Base-by-base conservation (phyloP, 2,797 vertebrate species). In the Sarcoramphus papa region DNA sequence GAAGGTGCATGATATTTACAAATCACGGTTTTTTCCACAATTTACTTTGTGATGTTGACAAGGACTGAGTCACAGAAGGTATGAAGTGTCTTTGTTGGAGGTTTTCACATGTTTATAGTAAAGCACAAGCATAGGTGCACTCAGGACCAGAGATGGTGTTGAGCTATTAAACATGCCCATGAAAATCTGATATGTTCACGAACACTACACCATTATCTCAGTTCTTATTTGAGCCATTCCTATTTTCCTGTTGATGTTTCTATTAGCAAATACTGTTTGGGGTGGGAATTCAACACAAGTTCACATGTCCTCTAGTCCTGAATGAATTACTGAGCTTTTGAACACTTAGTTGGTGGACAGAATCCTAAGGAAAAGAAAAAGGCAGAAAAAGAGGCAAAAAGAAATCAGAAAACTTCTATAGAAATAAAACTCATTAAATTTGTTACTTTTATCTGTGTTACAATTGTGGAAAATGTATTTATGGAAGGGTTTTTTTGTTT, bases 1-100 rank as follows among this genome's bases (percentile, higher is more conserved):
- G 88, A 93, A 93, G 17, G 30, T 69, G 27, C 20, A 41, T 74
- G 59, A 35, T 80, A 77, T 83, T 93, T 91, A 81, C 45, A 90
- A 74, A 90, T 92, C 24, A 78, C 25, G 50, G 8, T 5, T 85
- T 92, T 89, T 80, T n/a, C 64, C 37, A 60, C n/a, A 6, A 2
- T 78, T 88, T 81, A 30, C 28, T 85, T 72, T 10, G 16, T 65
- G 30, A 27, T 80, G n/a, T 77, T 93, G 88, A 72, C 65, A 75
- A 51, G 19, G 62, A 22, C 50, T 76, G 76, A 93, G n/a, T 68
- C 79, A 65, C 22, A 56, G 54, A 68, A 68, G 31, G 7, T 50
- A 60, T 53, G 16, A 73, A 77, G 10, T 74, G 22, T 77, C 69
- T 75, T 60, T 75, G 24, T 25, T 59, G 50, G 48, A 88, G 30